Base-by-base conservation (phyloP, 1,140 invertebrate species). In the Microplitis demolitor region DNA sequence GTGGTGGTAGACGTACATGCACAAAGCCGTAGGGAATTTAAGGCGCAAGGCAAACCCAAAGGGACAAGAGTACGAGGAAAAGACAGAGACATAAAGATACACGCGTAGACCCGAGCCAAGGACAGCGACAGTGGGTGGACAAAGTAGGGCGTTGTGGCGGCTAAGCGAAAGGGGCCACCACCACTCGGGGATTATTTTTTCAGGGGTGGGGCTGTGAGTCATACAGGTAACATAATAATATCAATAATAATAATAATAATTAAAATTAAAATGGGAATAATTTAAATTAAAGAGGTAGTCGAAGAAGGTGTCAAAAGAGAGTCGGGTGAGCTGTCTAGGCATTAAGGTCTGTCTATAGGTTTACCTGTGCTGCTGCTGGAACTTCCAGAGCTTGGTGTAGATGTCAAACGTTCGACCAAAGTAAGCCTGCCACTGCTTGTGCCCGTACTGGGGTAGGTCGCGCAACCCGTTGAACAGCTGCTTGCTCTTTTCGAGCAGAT, bases 331-430 rank as follows among this genome's bases (percentile, higher is more conserved):
- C 24, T 24, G 24, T 24, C 24, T 24, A 24, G 24, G 24, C 24
- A 24, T 24, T 24, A 2, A 24, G 24, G 1, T 24, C 24, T 24
- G 24, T 24, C 8, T 39, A 39, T 39, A 39, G 4, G 11, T 9
- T 85, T 90, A 92, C 87, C 97, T 92, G 88, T 99, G 96, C 86
- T 98, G 96, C 85, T 98, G 97, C 86, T 99, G 97, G 87, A 97
- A 99, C 86, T 98, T 98, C 97, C 97, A 99, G 58, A 99, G 89
- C 88, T 97, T 98, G 37, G 97, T 98, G 88, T 98, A 99, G 66
- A 98, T 95, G 90, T 99, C 97, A 88, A 99, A 99, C 63, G 97
- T 98, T 72, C 96, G 90, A 6, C 96, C 96, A 89, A 99, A 99
- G 87, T 99, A 98, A 5, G 94, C 93, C 88, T 98, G 97, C 97